These are phyloP conservation scores for Cataglyphis livida DNA, from an alignment of 2,888 invertebrate genomes.

Conservation along the genomic window DNA sequence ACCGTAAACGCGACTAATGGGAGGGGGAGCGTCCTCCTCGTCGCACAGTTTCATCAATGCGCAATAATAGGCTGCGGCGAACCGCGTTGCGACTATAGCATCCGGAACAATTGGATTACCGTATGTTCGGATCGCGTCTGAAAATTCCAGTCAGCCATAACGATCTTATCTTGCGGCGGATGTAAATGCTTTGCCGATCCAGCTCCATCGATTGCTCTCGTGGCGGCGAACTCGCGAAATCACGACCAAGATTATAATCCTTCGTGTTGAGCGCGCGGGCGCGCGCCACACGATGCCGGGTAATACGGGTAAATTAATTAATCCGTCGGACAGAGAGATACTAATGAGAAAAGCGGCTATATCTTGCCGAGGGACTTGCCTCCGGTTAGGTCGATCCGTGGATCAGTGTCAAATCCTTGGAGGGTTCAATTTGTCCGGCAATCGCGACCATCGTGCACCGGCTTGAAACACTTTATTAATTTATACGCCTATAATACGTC, in stretches of 20 bases:
- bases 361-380: slow-evolving; percentile 29
- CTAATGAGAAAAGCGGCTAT: slow-evolving; percentile 45
- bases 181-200: slow-evolving; percentile 20
- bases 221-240: slow-evolving; percentile 12
- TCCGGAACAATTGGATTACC: slow-evolving; percentile 68
- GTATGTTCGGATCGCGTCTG: slow-evolving; percentile 66
- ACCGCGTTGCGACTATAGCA: slow-evolving; percentile 25
- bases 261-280: slow-evolving; percentile 41
- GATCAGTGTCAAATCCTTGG: slow-evolving; percentile 37
- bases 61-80: slow-evolving; percentile 63
- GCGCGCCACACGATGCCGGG: slow-evolving; percentile 39
- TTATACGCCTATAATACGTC: neutral
- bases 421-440: slow-evolving; percentile 53
- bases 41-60: slow-evolving; percentile 68
- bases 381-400: slow-evolving; percentile 30
- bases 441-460: slow-evolving; percentile 19
- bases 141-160: slow-evolving; percentile 72
- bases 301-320: slow-evolving; percentile 70
- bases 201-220: neutral
- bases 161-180: slow-evolving; percentile 64
- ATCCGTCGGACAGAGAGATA: slow-evolving; percentile 52
- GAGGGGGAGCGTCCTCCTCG: slow-evolving; percentile 44
- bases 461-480: slow-evolving; percentile 17
- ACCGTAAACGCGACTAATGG: slow-evolving; percentile 49
- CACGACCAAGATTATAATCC: slow-evolving; percentile 42